Conservation (phyloP, 2,797 vertebrate species). For the Champsocephalus esox region DNA sequence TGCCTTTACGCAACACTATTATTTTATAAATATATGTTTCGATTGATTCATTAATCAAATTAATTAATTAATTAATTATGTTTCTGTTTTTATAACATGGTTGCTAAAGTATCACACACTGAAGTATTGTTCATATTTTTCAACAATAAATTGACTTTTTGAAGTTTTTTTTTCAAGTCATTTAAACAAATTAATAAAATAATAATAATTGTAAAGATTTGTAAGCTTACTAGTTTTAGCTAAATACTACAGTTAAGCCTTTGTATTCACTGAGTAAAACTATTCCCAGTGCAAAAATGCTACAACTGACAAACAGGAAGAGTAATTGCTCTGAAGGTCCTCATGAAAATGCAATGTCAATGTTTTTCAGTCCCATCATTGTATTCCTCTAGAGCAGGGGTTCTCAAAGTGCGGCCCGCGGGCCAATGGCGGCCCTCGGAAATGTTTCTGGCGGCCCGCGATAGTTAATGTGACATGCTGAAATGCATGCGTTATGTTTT, state of each 20-base stretch:
- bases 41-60: background rate
- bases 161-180: background rate
- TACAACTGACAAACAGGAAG: conserved; percentile 42
- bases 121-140: background rate
- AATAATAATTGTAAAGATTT: background rate
- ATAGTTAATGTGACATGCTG: too few relatives aligned
- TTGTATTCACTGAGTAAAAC: conserved; percentile 28
- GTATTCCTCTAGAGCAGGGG: conserved; percentile 58
- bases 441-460: too few relatives aligned
- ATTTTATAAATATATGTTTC: background rate
- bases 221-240: background rate
- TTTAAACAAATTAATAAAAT: background rate
- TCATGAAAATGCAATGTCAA: conserved; percentile 73
- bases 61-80: background rate
- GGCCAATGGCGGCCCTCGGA: too few relatives aligned
- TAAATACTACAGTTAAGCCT: conserved; percentile 12
- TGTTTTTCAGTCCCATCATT: conserved; percentile 54
- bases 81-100: background rate
- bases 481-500: too few relatives aligned
- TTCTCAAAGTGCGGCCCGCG: too few relatives aligned
- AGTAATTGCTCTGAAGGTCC: conserved; percentile 65
- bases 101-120: background rate
- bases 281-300: conserved; percentile 42
- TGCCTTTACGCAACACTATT: background rate
- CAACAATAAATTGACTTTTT: background rate